Evolutionary conservation across 2,797 vertebrate species (phyloP), one percentile per base, ranked within the genome.

Genomic region (Ptychobarbus kaznakovi): DNA sequence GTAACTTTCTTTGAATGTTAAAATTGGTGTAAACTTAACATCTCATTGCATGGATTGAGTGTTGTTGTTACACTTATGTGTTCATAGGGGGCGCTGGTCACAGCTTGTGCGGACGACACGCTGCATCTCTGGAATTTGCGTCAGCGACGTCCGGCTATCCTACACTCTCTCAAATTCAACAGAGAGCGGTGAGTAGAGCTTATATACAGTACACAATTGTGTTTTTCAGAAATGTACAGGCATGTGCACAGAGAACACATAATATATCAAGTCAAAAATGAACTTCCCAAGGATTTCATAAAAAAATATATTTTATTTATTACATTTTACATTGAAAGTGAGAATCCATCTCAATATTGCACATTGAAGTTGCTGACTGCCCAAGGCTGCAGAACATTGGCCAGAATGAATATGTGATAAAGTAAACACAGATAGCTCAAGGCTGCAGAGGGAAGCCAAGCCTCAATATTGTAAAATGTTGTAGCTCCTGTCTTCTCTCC

Each of bases 121-220:
- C 96, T 99, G 90, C 98, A 99, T 93, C 94, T 99, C 88, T 99
- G 98, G 98, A 99, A 98, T 89, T 95, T 99, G 78, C 96, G 98
- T 84, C 98, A 99, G 93, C 97, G 98, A 87, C 96, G 96, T 25
- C 98, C 98, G 11, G 98, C 97, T 44, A 91, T 99, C 91, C 96
- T 99, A 79, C 98, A 99, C 93, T 99, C 98, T n/a, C 96, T 99
- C 88, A 99, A 98, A 93, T 99, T 99, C 94, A 99, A 98, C 92
- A 96, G 97, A 93, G 98, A 99, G 92, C 95, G 97, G 98, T 99
- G 94, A 96, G 95, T 81, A 46, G 15, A 61, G 40, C 44, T 78
- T 75, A 81, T 42, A 56, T n/a, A 70, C 51, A 86, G 25, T 74
- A 74, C n/a, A 74, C 7, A 20, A 51, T 10, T 20, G 11, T 40